Evolutionary conservation across 1,140 invertebrate genomes (phyloP), one percentile per base, ranked within the genome.

Genomic region (Hycleus phaleratus): DNA sequence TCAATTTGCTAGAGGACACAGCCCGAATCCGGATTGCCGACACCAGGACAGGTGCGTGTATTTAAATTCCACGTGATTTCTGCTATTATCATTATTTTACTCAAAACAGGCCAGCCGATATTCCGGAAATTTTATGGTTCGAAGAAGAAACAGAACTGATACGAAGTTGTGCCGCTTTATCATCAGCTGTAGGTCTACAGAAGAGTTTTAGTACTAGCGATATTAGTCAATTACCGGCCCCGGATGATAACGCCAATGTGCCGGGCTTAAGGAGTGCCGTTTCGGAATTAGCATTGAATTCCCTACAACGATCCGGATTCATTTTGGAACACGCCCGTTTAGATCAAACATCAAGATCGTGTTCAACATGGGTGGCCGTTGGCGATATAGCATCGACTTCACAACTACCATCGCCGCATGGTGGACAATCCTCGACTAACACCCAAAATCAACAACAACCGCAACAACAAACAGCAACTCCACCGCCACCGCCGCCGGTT

Each of bases 291-390:
- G 82, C 83, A 0, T 72, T 89, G 38, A 82, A 85, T 60, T 81
- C 82, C 0, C 77, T 82, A 2, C 77, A 84, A 61, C 74, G 83
- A 50, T 77, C 78, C 8, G 40, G 40, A 42, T 42, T 76, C 81
- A 60, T 66, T 83, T 65, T 83, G 38, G 77, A 83, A 59, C 77
- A 81, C 49, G 75, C 79, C 1, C 75, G 79, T 44, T 73, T 87
- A 26, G 84, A 86, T 56, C 81, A 85, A 25, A 82, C 86, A 0
- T 91, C 88, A 0, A 79, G 90, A 1, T 91, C 88, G 0, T 91
- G 88, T 71, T 90, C 88, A 50, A 92, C 88, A 0, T 92, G 90
- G 88, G 90, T 91, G 0, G 89, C 88, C 2, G 86, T 89, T 0
- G 86, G 86, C 1, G 86, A 88, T 62, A 75, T 85, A 2, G 79